Percentiles rank a stretch among this genome's conserved stretches.
These are phyloP conservation scores for Emesis russula DNA, from an alignment of 2,888 invertebrate genomes.

Conservation along the genomic window DNA sequence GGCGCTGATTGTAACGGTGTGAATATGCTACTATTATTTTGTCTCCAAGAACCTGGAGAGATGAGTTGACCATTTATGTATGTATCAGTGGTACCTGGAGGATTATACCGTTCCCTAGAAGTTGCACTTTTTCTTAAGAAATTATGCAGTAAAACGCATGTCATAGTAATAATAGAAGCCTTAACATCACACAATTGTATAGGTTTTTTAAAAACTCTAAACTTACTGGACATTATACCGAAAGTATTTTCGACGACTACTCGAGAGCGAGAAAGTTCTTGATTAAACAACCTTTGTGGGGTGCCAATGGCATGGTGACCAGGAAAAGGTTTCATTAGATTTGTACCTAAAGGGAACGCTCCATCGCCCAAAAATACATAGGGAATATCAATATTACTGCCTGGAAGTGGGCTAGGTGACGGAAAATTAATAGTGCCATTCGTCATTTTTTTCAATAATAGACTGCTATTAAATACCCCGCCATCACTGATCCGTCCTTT, in stretches of 20 bases:
- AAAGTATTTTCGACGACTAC: slow-evolving; percentile 86
- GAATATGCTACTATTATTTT: no score
- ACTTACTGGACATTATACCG: slow-evolving; percentile 85
- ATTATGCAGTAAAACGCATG: neutral
- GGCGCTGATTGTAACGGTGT: no score
- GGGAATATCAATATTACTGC: slow-evolving; percentile 33
- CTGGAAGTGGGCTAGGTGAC: slow-evolving; percentile 56
- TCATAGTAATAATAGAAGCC: slow-evolving; percentile 17
- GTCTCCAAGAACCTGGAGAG: no score
- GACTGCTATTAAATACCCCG: slow-evolving; percentile 48
- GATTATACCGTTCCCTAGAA: no score
- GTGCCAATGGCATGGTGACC: slow-evolving; percentile 83
- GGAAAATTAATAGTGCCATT: slow-evolving; percentile 77
- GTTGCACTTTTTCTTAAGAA: slow-evolving; percentile 39
- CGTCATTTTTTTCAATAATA: slow-evolving; percentile 61
- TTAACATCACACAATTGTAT: slow-evolving; percentile 75
- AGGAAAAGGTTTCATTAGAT: slow-evolving; percentile 89
- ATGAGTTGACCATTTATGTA: no score
- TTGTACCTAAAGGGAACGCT: slow-evolving; percentile 73
- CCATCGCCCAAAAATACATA: slow-evolving; percentile 75
- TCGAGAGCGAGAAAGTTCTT: slow-evolving; percentile 81
- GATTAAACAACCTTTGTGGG: slow-evolving; percentile 86
- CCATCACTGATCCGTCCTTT: slow-evolving; percentile 59
- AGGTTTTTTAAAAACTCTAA: slow-evolving; percentile 88
- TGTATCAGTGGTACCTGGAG: no score